phyloP scores from a whole-genome alignment of 92 coral and sea anemone genomes.

The Porites rus region DNA sequence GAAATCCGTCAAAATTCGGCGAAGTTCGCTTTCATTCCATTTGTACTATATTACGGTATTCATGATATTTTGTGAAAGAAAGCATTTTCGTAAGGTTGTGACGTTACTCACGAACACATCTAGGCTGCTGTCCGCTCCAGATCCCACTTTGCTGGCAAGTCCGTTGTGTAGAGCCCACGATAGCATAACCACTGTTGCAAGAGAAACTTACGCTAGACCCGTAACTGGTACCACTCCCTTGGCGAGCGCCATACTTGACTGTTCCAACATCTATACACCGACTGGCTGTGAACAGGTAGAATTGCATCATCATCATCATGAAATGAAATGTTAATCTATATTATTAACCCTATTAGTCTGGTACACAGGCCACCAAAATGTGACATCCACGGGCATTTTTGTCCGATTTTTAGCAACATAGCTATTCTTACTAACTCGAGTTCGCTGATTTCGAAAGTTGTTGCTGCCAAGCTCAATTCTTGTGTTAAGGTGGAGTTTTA shows the following conservation, averaged over 20 bases:
- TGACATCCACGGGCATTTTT: too few relatives aligned
- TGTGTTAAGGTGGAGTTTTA: too few relatives aligned
- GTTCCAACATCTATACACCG: conserved; percentile 85
- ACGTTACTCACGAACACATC: conserved; percentile 90
- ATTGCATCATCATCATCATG: not conserved
- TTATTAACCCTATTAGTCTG: too few relatives aligned
- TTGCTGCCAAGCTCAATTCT: too few relatives aligned
- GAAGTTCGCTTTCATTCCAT: too few relatives aligned
- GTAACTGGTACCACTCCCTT: conserved; percentile 78
- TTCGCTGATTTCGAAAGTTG: too few relatives aligned
- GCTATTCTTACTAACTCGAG: too few relatives aligned
- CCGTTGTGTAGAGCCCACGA: conserved; percentile 75
- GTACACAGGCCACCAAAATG: too few relatives aligned
- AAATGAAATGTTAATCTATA: not conserved
- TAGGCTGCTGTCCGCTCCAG: conserved; percentile 87
- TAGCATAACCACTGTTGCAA: conserved; percentile 74
- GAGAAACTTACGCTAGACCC: conserved; percentile 77
- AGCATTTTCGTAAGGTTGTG: not conserved
- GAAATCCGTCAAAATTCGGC: too few relatives aligned
- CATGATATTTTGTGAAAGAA: not conserved
- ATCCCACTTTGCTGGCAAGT: conserved; percentile 77
- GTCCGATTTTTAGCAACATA: too few relatives aligned
- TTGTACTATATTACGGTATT: not conserved
- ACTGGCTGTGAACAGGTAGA: conserved; percentile 27
- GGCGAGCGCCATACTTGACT: conserved; percentile 71